Evolutionary conservation across 2,888 invertebrate genomes (phyloP).

Genomic region (Nebria brevicollis): DNA sequence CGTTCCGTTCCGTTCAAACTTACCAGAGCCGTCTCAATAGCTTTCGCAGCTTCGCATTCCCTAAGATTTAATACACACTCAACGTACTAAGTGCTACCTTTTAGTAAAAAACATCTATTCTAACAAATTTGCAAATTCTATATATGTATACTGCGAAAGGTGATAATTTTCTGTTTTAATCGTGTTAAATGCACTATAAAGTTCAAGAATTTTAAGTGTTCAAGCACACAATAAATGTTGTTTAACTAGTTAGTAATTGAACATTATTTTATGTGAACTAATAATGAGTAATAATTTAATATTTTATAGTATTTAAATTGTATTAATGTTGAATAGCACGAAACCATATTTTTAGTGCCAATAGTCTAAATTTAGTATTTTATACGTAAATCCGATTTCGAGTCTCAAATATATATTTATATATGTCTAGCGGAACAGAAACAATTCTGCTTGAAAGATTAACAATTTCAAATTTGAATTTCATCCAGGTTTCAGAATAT

Average conservation of each 20-base stretch:
- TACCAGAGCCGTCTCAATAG: background rate
- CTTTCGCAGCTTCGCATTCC: background rate
- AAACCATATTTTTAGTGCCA: background rate
- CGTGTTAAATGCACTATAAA: no score
- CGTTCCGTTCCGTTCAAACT: background rate
- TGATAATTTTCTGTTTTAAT: no score
- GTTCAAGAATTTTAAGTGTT: no score
- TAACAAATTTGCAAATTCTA: no score
- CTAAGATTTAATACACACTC: background rate
- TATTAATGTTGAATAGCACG: background rate
- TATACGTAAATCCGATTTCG: background rate
- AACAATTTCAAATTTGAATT: background rate
- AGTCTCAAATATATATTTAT: background rate
- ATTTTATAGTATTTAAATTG: background rate
- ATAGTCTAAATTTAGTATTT: background rate
- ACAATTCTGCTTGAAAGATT: background rate
- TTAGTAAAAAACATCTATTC: no score
- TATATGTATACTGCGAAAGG: no score
- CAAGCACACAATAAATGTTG: no score
- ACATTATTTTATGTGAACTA: no score
- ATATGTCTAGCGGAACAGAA: background rate
- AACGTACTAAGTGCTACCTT: background rate
- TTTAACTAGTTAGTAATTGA: no score
- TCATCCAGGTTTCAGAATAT: background rate
- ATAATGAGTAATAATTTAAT: no score